Conservation (phyloP, 2,113 vertebrate species). For the Butorides virescens region DNA sequence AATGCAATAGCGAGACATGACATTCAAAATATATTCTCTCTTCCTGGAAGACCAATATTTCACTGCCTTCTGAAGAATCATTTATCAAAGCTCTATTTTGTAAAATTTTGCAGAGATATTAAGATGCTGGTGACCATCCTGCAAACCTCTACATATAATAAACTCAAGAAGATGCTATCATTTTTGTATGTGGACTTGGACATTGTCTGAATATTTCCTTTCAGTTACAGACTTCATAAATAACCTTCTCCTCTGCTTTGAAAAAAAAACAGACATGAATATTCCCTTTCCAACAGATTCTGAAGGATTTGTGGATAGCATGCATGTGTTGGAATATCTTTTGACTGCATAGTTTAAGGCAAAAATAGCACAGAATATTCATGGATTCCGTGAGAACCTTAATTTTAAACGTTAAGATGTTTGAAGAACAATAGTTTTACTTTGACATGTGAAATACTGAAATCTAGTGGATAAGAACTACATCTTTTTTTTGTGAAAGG, state of each 20-base stretch:
- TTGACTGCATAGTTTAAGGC: background rate
- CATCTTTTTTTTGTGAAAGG: background rate
- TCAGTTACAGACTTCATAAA: background rate
- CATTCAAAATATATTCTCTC: background rate
- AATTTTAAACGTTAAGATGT: background rate
- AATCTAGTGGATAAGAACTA: background rate
- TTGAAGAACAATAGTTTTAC: background rate
- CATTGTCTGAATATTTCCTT: background rate
- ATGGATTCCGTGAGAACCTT: background rate
- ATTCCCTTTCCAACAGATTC: background rate
- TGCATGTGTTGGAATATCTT: background rate
- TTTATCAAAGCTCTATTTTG: background rate
- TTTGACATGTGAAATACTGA: background rate
- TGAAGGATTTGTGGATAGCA: background rate
- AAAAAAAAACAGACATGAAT: background rate
- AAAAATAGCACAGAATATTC: constrained; percentile 2
- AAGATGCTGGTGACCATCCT: background rate
- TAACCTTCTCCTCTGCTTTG: background rate
- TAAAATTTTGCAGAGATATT: background rate
- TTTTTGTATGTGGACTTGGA: background rate
- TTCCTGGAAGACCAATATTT: background rate
- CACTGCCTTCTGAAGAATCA: background rate
- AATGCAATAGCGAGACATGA: background rate
- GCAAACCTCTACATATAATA: background rate
- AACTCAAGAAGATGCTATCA: background rate